Base-by-base conservation (phyloP, 1,140 invertebrate genomes). In the Neodiprion lecontei region DNA sequence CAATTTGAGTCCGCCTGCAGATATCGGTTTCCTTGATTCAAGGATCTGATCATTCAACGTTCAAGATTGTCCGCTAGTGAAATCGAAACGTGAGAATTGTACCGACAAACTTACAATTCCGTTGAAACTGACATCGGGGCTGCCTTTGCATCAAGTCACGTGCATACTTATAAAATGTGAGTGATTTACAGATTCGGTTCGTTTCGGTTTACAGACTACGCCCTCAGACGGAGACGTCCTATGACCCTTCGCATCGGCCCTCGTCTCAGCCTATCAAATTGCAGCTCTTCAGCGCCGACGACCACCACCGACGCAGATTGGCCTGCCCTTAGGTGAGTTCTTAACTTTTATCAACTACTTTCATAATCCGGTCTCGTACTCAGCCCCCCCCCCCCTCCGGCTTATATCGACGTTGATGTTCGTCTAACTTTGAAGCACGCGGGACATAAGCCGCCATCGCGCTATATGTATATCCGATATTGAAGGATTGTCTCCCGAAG, bases 181-280 rank as follows among this genome's bases (percentile, higher is more conserved):
- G 28, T 40, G 5, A 40, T 40, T 40, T 5, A 1, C 17, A 21
- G 28, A 40, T 40, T 40, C 28, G 28, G 1, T 40, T 40, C 28
- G 28, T 3, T 40, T 40, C 28, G 28, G 5, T 40, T 85, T 88
- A 49, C 79, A 90, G 90, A 90, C 81, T 89, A 89, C 77, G 87
- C 87, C 66, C 72, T 87, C 61, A 85, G 89, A 61, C 81, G 88
- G 65, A 83, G 90, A 69, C 86, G 90, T 67, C 89, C 89, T 48
- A 90, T 90, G 81, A 90, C 89, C 23, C 74, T 90, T 74, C 84
- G 85, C 69, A 90, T 90, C 53, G 89, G 89, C 75, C 90, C 89
- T 48, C 84, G 90, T 49, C 78, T 90, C 69, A 89, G 87, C 77
- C 79, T 90, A 10, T 89, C 89, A 1, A 86, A 83, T 74, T 84